Percentiles rank a stretch among this genome's conserved stretches.
Evolutionary conservation across 2,113 vertebrate genomes (phyloP).

Genomic region (Oreochromis aureus): DNA sequence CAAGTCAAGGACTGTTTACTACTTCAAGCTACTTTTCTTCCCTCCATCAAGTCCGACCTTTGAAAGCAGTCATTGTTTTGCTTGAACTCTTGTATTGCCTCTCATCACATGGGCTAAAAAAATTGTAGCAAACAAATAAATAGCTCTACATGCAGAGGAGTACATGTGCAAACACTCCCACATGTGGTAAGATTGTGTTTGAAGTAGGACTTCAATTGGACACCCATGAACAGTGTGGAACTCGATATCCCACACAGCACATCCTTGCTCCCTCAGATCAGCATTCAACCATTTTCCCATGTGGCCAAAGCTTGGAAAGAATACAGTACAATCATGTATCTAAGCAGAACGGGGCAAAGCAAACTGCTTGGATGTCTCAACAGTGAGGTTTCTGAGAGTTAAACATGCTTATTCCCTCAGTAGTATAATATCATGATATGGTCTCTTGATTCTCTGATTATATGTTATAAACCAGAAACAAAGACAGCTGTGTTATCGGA

Average conservation of each 20-base stretch:
- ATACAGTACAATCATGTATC: conserved; percentile 30
- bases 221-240: conserved; percentile 34
- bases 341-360: background rate
- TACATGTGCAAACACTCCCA: conserved; percentile 64
- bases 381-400: background rate
- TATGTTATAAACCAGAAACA: background rate
- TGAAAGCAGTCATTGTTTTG: background rate
- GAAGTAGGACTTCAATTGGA: conserved; percentile 66
- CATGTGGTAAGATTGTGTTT: conserved; percentile 63
- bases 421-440: background rate
- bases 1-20: conserved; percentile 34
- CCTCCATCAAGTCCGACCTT: background rate
- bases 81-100: conserved; percentile 5
- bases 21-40: background rate
- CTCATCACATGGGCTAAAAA: conserved; percentile 5
- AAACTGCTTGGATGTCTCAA: conserved; percentile 10
- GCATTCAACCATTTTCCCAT: conserved; percentile 49
- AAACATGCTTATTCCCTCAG: background rate
- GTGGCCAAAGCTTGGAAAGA: conserved; percentile 31
- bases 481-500: background rate
- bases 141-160: conserved; percentile 49
- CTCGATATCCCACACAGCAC: conserved; percentile 57
- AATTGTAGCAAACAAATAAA: conserved; percentile 47
- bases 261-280: conserved; percentile 58
- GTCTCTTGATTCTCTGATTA: background rate